Conservation (phyloP, 2,888 invertebrate genomes). For the Agriotes lineatus region DNA sequence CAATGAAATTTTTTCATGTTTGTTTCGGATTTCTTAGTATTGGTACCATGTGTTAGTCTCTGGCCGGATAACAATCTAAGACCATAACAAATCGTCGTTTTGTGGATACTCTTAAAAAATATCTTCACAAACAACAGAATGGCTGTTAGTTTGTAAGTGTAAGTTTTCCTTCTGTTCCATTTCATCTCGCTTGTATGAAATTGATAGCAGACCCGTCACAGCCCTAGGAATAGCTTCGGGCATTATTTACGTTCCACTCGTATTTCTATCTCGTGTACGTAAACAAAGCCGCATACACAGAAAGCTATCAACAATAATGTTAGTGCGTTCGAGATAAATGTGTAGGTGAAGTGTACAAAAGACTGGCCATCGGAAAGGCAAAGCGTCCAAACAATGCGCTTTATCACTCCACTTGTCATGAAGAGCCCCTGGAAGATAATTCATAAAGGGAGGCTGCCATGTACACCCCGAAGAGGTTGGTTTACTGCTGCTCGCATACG, state of each 20-base stretch:
- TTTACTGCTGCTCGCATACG: slow-evolving; percentile 19
- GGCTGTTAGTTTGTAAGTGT: no score
- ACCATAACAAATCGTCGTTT: no score
- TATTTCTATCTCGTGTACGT: slow-evolving; percentile 12
- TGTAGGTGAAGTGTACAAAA: slow-evolving; percentile 32
- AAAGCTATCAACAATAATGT: slow-evolving; percentile 28
- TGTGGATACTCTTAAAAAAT: no score
- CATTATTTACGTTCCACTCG: slow-evolving; percentile 18
- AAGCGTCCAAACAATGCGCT: slow-evolving; percentile 38
- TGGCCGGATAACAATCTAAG: no score
- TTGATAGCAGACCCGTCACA: no score
- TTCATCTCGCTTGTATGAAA: no score
- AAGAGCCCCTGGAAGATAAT: slow-evolving; percentile 37
- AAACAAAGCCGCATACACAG: slow-evolving; percentile 8
- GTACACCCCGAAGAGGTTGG: slow-evolving; percentile 17
- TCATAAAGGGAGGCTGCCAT: slow-evolving; percentile 26
- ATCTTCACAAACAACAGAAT: no score
- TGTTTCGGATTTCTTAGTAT: no score
- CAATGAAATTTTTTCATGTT: no score
- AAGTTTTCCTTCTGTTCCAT: no score
- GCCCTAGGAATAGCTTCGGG: background rate
- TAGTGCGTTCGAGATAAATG: slow-evolving; percentile 22
- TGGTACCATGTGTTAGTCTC: no score
- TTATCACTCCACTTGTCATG: slow-evolving; percentile 42
- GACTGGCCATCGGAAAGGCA: slow-evolving; percentile 38